Conservation (phyloP, 2,888 invertebrate genomes). For the Apocheima hispidaria region DNA sequence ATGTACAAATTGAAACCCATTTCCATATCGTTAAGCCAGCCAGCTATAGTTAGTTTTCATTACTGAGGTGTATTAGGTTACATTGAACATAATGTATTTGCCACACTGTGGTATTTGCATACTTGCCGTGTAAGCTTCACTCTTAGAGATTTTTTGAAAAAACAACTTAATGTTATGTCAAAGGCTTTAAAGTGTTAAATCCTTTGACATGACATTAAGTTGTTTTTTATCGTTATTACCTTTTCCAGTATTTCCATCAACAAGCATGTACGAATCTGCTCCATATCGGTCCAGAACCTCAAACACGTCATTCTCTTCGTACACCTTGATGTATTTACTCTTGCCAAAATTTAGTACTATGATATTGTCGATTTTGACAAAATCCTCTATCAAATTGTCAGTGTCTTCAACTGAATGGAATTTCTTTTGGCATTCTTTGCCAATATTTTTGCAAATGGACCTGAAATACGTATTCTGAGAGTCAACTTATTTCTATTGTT, state of each 20-base stretch:
- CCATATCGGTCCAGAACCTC: conserved; percentile 71
- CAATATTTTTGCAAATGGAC: conserved; percentile 53
- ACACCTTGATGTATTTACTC: conserved; percentile 80
- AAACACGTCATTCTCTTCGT: conserved; percentile 78
- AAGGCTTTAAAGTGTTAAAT: no score
- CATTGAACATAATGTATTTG: no score
- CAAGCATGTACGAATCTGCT: conserved; percentile 82
- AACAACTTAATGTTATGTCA: no score
- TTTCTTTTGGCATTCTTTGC: conserved; percentile 61
- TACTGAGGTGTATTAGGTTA: no score
- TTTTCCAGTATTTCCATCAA: conserved; percentile 90
- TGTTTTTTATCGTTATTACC: conserved; percentile 73
- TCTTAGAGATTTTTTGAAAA: no score
- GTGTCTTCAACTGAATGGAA: conserved; percentile 57
- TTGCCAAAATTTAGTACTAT: conserved; percentile 81
- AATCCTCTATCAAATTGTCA: conserved; percentile 62
- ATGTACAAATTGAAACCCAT: no score
- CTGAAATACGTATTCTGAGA: conserved; percentile 7
- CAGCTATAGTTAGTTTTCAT: no score
- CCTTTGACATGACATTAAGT: no score
- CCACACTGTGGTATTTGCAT: no score
- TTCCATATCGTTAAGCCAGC: no score
- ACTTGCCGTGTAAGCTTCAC: no score
- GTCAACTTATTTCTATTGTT: background rate
- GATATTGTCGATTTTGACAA: conserved; percentile 49